Evolutionary conservation across 2,797 vertebrate genomes (phyloP).

Genomic region (Champsocephalus gunnari): DNA sequence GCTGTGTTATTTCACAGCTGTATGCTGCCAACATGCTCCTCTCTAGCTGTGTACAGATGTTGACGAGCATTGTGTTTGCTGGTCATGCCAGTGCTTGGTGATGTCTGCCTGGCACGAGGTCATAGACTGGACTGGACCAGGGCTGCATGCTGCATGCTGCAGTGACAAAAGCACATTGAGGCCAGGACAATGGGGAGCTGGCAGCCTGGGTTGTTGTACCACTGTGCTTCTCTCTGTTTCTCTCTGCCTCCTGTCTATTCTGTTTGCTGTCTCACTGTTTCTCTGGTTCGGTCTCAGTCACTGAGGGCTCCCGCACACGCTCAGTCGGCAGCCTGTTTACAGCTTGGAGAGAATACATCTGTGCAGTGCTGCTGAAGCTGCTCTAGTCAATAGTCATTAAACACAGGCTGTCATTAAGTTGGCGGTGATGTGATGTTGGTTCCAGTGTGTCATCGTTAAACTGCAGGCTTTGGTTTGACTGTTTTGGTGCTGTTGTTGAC

Average conservation of each 20-base stretch:
- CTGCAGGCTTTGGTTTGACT: constrained; percentile 33
- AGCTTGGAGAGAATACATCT: constrained; percentile 19
- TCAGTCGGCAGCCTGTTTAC: constrained; percentile 40
- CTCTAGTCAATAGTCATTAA: constrained; percentile 52
- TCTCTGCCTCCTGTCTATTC: constrained; percentile 52
- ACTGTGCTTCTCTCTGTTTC: constrained; percentile 35
- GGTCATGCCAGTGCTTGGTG: constrained; percentile 54
- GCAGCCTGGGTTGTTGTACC: constrained; percentile 59
- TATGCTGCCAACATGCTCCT: constrained; percentile 18
- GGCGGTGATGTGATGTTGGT: constrained; percentile 44
- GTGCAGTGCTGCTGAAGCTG: constrained; percentile 19
- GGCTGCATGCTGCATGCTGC: constrained; percentile 59
- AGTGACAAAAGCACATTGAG: constrained; percentile 81
- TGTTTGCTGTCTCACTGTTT: constrained; percentile 45
- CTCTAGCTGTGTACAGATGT: constrained; percentile 8
- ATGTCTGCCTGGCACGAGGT: constrained; percentile 71
- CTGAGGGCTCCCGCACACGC: constrained; percentile 1
- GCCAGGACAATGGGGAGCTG: constrained; percentile 74
- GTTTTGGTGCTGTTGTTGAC: constrained; percentile 21
- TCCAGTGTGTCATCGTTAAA: constrained; percentile 38
- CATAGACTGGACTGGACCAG: constrained; percentile 70
- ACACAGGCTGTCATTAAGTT: constrained; percentile 42
- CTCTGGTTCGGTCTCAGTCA: constrained; percentile 18
- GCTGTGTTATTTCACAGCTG: constrained; percentile 37
- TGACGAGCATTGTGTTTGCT: constrained; percentile 27